Conservation (phyloP, 2,113 vertebrate species). For the Boleophthalmus pectinirostris region DNA sequence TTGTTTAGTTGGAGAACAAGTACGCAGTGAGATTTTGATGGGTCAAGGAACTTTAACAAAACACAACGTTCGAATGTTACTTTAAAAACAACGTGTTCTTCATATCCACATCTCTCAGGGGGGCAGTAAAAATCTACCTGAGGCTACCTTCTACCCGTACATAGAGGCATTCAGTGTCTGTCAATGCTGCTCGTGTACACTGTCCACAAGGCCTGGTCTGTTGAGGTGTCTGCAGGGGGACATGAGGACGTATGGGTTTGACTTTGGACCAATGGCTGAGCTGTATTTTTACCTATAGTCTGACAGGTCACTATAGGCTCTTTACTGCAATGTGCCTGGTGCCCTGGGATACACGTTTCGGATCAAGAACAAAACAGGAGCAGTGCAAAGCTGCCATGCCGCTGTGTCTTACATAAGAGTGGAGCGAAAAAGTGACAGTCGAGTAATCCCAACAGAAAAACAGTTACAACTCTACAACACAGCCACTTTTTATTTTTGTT, state of each 20-base stretch:
- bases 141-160: constrained; percentile 79
- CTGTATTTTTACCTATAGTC: constrained; percentile 2
- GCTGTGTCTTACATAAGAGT: constrained; percentile 23
- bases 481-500: neutral
- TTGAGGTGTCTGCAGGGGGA: constrained; percentile 34
- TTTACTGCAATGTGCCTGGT: neutral
- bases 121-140: constrained; percentile 23
- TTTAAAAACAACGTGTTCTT: constrained; percentile 36
- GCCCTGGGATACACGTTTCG: neutral
- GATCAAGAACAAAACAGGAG: constrained; percentile 26
- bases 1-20: neutral
- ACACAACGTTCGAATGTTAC: constrained; percentile 11
- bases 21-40: neutral
- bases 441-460: constrained; percentile 27
- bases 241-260: constrained; percentile 9
- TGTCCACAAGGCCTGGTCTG: constrained; percentile 50
- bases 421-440: constrained; percentile 29
- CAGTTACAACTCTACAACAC: neutral
- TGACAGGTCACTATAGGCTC: neutral
- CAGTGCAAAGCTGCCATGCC: neutral
- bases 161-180: constrained; percentile 90
- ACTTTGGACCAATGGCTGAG: constrained; percentile 4
- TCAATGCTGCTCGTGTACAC: constrained; percentile 56
- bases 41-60: constrained; percentile 6
- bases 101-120: constrained; percentile 40